A percentile compares a stretch with the other conserved stretches of the same genome.
These are phyloP conservation scores for Lophius piscatorius DNA, from an alignment of 2,113 vertebrate genomes.

Conservation along the genomic window DNA sequence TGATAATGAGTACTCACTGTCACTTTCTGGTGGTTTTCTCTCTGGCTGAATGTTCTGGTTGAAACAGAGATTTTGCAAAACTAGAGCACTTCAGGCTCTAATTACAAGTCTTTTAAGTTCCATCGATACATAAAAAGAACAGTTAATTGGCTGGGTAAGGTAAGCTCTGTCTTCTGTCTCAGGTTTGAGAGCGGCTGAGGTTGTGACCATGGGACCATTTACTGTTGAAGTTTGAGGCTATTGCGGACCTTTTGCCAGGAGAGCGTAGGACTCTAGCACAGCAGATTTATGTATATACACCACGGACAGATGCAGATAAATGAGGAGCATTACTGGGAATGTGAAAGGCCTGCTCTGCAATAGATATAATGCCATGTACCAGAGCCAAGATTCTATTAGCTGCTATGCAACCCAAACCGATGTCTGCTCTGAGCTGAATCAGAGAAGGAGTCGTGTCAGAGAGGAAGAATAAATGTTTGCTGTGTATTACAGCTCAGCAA, in stretches of 20 bases:
- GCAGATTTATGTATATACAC: conserved; percentile 53
- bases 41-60: conserved; percentile 30
- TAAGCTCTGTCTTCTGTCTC: conserved; percentile 13
- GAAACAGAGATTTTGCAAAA: conserved; percentile 41
- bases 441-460: conserved; percentile 40
- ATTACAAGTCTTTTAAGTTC: conserved; percentile 49
- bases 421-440: conserved; percentile 37
- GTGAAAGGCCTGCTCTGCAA: conserved; percentile 39
- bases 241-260: conserved; percentile 20
- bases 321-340: conserved; percentile 48
- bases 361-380: conserved; percentile 34
- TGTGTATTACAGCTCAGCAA: conserved; percentile 27
- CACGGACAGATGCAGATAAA: conserved; percentile 51
- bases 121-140: conserved; percentile 31
- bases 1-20: conserved; percentile 29
- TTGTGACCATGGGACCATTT: conserved; percentile 48
- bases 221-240: conserved; percentile 20
- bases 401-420: conserved; percentile 50
- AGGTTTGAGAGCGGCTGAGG: conserved; percentile 14
- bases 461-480: conserved; percentile 44
- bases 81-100: conserved; percentile 30
- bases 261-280: conserved; percentile 5
- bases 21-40: conserved; percentile 21
- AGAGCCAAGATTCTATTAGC: conserved; percentile 53
- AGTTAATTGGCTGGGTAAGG: conserved; percentile 12